These are phyloP conservation scores for Phrynocephalus guinanensis DNA, from an alignment of 2,797 vertebrate genomes.

Conservation along the genomic window DNA sequence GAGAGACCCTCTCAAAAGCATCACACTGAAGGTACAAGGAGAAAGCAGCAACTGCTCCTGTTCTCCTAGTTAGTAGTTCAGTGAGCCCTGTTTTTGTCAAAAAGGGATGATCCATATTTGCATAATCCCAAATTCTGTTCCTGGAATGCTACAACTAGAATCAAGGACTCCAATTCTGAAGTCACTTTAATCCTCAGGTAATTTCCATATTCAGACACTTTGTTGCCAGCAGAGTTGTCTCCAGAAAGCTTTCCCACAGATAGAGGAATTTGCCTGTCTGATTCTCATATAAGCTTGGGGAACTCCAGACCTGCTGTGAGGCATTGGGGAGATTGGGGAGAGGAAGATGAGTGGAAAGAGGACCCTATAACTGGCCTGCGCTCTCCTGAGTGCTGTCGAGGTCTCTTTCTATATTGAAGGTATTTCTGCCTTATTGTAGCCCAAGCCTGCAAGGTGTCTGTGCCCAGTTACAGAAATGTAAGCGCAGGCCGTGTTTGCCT, in stretches of 20 bases:
- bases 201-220: background rate
- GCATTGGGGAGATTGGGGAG: background rate
- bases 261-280: background rate
- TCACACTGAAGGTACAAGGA: background rate
- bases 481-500: too few relatives aligned
- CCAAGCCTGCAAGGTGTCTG: background rate
- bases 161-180: background rate
- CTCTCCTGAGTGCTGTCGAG: too few relatives aligned
- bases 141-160: background rate
- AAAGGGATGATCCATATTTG: slow-evolving; percentile 8
- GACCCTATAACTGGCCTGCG: background rate
- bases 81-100: background rate
- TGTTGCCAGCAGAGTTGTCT: background rate
- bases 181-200: background rate
- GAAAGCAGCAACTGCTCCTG: background rate
- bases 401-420: background rate
- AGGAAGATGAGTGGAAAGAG: background rate
- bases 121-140: slow-evolving; percentile 29
- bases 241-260: background rate
- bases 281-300: background rate
- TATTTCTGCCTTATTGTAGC: background rate
- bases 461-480: too few relatives aligned
- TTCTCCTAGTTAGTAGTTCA: background rate
- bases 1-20: background rate
- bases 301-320: background rate